Evolutionary conservation across 1,140 invertebrate genomes (phyloP).

Genomic region (Drosophila elegans): DNA sequence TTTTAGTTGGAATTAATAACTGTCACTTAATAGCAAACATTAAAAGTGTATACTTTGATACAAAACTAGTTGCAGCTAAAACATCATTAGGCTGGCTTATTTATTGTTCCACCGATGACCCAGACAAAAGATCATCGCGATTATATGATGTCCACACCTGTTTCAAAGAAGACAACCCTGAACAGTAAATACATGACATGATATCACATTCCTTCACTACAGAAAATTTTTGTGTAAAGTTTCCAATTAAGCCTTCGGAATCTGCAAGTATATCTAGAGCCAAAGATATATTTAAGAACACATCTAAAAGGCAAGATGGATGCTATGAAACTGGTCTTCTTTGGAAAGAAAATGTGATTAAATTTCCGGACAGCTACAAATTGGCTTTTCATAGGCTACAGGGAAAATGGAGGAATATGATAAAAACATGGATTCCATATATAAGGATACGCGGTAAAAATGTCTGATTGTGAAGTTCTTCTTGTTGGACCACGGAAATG

Average conservation of each 20-base stretch:
- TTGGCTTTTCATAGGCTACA: no score
- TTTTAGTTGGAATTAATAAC: not conserved
- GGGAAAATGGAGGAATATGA: no score
- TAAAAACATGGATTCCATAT: no score
- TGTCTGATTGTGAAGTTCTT: no score
- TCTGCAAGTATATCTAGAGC: not conserved
- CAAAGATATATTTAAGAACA: not conserved
- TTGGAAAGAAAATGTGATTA: not conserved
- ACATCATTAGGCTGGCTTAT: no score
- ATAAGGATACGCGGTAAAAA: no score
- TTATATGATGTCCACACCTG: no score
- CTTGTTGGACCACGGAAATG: no score
- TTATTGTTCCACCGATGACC: no score
- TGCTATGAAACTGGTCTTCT: not conserved
- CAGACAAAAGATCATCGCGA: no score
- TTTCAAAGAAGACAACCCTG: not conserved
- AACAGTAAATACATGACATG: not conserved
- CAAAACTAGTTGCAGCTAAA: not conserved
- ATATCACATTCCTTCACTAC: not conserved
- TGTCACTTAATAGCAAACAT: not conserved
- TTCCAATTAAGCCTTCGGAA: not conserved
- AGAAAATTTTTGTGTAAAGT: not conserved
- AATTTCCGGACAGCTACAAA: no score
- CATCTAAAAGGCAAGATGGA: not conserved
- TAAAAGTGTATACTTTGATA: not conserved